Conservation (phyloP, 2,113 vertebrate species). For the Octodon degus region DNA sequence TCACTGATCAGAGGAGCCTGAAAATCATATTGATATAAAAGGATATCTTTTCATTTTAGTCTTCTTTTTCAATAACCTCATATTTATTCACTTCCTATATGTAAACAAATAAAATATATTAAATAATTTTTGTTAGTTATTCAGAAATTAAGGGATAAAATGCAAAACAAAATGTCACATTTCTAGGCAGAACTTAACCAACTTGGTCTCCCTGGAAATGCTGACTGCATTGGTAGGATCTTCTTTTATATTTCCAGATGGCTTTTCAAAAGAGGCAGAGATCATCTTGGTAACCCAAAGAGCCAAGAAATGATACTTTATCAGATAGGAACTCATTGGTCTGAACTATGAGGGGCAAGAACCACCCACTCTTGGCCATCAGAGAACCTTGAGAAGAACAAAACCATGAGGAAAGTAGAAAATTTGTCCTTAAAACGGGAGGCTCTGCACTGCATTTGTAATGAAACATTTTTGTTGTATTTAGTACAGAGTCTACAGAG, state of each 20-base stretch:
- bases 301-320: not conserved
- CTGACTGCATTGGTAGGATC: not conserved
- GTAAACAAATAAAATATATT: not conserved
- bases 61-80: not conserved
- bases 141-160: constrained; percentile 3
- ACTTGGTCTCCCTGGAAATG: not conserved
- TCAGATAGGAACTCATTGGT: not conserved
- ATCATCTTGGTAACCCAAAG: not conserved
- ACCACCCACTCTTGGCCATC: not conserved
- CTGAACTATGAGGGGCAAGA: not conserved
- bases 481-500: no score
- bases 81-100: constrained; percentile 15
- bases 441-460: not conserved
- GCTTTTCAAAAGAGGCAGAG: not conserved
- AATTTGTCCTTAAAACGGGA: not conserved
- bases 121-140: constrained; percentile 35
- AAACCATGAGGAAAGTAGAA: not conserved
- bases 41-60: not conserved
- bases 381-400: not conserved
- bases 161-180: constrained; percentile 6
- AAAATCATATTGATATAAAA: not conserved
- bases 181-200: not conserved
- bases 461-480: not conserved
- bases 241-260: not conserved
- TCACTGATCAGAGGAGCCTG: not conserved